Evolutionary conservation across 2,113 vertebrate species (phyloP), one percentile per base, ranked within the genome.

Genomic region (Oceanodroma tethys): DNA sequence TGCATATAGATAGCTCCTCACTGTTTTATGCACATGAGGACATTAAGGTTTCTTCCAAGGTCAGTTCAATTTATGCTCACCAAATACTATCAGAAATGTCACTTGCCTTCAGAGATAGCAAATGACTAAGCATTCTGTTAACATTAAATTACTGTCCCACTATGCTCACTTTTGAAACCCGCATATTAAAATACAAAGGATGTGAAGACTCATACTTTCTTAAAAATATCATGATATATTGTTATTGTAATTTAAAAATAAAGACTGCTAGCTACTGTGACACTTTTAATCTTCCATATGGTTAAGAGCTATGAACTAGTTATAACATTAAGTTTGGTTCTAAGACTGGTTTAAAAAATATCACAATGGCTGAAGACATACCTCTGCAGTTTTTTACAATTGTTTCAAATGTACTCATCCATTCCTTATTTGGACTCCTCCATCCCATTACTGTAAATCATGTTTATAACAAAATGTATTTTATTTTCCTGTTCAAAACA

Each of bases 41-140:
- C 89, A 60, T 94, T 85, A 88, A 86, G 45, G 70, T 91, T 95
- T 96, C 93, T 95, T 90, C 71, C 97, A 98, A 97, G 96, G 96
- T 97, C 96, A 93, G 73, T 96, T 95, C 67, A 78, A 97, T 93
- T 97, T 92, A 81, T 89, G 91, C 55, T 93, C 81, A 65, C 85
- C 72, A 86, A 82, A 95, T 94, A 73, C 92, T 66, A 36, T 63
- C 80, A 82, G 75, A 92, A 92, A 93, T 91, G 85, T 94, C 92
- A 79, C 85, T 55, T 88, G 81, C 38, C 38, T 94, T 95, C 86
- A 85, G 68, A 92, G 18, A 45, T 36, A 93, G 83, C 32, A 73
- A 70, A 91, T 34, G 75, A 90, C 71, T 88, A 82, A 92, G 83
- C 71, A 62, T 91, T 95, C 92, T 89, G 55, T 85, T 96, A 58